Evolutionary conservation across 2,888 invertebrate species (phyloP).

Genomic region (Spialia ferax): DNA sequence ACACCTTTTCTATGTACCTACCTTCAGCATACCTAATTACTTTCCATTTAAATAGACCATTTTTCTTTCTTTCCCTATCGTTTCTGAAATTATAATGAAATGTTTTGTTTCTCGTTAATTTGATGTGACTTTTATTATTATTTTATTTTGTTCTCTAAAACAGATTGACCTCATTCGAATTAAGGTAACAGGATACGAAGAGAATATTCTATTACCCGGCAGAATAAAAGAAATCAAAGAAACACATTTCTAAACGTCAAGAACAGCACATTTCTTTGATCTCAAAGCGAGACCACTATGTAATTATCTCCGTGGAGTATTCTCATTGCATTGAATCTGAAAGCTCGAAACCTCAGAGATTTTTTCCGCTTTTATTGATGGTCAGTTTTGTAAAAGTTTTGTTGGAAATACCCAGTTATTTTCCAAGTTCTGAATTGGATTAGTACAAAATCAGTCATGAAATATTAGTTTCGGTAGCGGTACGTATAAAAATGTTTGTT

Average conservation of each 20-base stretch:
- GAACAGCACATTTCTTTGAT: constrained; percentile 30
- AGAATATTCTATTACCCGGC: neutral
- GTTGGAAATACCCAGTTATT: neutral
- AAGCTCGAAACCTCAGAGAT: neutral
- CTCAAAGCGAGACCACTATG: constrained; percentile 34
- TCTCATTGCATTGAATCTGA: constrained; percentile 20
- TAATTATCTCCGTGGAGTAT: constrained; percentile 32
- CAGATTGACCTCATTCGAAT: neutral
- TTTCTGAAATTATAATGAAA: too few relatives aligned
- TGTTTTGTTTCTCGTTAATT: neutral
- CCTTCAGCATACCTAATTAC: too few relatives aligned
- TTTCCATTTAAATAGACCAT: too few relatives aligned
- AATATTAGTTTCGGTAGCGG: neutral
- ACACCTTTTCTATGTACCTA: too few relatives aligned
- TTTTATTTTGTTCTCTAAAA: neutral
- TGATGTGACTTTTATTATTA: too few relatives aligned
- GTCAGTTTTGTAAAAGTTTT: neutral
- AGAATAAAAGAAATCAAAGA: neutral
- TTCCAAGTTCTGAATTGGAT: too few relatives aligned
- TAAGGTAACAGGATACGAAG: neutral
- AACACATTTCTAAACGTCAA: constrained; percentile 17
- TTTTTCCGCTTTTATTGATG: constrained; percentile 9
- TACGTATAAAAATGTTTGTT: too few relatives aligned
- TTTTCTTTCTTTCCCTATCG: too few relatives aligned
- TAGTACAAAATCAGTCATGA: neutral